Evolutionary conservation across 2,113 vertebrate genomes (phyloP).

Genomic region (Orientallactaga bullata): DNA sequence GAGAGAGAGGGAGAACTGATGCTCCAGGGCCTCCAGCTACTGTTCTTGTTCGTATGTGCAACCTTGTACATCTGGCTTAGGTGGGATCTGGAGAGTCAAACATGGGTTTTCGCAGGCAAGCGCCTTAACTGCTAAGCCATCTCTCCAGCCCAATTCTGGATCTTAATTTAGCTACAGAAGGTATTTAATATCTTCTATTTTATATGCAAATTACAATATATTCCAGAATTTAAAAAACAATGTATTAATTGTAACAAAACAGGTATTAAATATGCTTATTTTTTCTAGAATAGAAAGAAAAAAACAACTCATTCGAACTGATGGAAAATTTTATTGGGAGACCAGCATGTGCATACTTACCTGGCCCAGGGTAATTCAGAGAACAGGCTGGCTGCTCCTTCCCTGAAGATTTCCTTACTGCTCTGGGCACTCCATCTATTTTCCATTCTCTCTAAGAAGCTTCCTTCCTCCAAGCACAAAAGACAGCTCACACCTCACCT

Average conservation of each 20-base stretch:
- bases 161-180: slow-evolving; percentile 38
- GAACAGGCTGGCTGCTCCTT: neutral
- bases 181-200: neutral
- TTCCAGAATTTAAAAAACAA: slow-evolving; percentile 7
- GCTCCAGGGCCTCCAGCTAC: too few relatives aligned
- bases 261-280: neutral
- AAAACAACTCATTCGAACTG: slow-evolving; percentile 35
- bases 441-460: neutral
- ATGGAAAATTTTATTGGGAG: neutral
- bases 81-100: too few relatives aligned
- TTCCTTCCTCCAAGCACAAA: neutral
- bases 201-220: slow-evolving; percentile 7
- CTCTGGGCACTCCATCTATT: slow-evolving; percentile 30
- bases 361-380: neutral
- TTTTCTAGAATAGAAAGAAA: slow-evolving; percentile 43
- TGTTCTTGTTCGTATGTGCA: too few relatives aligned
- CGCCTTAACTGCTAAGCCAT: too few relatives aligned
- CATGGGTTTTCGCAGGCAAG: too few relatives aligned
- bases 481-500: neutral
- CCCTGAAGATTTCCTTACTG: slow-evolving; percentile 44
- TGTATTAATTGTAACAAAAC: slow-evolving; percentile 40
- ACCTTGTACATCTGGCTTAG: too few relatives aligned
- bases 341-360: neutral
- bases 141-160: neutral
- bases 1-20: too few relatives aligned